Base-by-base conservation (phyloP, 2,113 vertebrate genomes). In the Cheirogaleus medius region DNA sequence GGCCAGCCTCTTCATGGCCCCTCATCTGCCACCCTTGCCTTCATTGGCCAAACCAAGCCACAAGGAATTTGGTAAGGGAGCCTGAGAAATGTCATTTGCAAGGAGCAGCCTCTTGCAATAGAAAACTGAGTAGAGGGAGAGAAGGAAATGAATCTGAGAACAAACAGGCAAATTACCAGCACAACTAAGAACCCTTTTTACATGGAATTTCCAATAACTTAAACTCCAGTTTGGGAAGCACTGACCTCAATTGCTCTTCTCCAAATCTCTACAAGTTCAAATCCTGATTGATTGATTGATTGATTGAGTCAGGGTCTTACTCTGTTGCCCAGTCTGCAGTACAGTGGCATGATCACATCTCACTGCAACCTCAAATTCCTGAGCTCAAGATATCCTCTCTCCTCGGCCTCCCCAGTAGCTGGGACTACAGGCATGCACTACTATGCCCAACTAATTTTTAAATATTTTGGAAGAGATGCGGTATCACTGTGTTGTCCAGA, bases 1-100 rank as follows among this genome's bases (percentile, higher is more conserved):
- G 39, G 52, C 8, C 27, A 32, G 25, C 23, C 8, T 95, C 15
- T 78, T 54, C 14, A 17, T 2, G 6, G 20, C 7, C 42, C 56
- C 39, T 74, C 20, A 10, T 32, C 42, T 86, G 49, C 52, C 37
- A 76, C 29, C 23, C n/a, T 74, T 74, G 32, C 29, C 49, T 96
- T 34, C 39, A 76, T 0, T 87, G 68, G 60, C 66, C 91, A 96
- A 95, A 87, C 44, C 27, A 93, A 93, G 87, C 42, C 74, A 66
- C 54, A 60, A n/a, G 11, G 94, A 90, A 94, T 49, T 83, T 63
- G 14, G 13, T 44, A 78, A 96, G 58, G 73, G 49, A 96, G n/a
- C 0, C 74, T 83, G 47, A 87, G 68, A 92, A 87, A 47, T 93
- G 68, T 66, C 69, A 71, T 73, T 76, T 85, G 52, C 21, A 74